Percentiles rank a stretch among this genome's conserved stretches.
Evolutionary conservation across 2,888 invertebrate genomes (phyloP).

Genomic region (Nephrotoma appendiculata): DNA sequence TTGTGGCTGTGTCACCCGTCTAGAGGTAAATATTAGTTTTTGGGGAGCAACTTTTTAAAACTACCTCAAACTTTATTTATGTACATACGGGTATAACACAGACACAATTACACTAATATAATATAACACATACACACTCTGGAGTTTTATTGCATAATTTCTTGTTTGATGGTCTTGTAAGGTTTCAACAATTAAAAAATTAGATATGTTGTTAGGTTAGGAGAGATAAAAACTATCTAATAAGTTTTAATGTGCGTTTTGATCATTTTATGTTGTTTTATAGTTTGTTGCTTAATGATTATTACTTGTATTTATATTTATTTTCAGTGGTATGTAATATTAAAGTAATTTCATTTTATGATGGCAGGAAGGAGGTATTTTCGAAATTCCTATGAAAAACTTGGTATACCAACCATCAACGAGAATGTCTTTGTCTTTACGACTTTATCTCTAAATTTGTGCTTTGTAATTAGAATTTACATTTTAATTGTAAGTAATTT

Average conservation of each 20-base stretch:
- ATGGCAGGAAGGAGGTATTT: not conserved
- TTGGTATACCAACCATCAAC: not conserved
- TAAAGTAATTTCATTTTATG: not conserved
- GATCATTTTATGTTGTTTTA: not conserved
- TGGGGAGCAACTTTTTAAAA: not conserved
- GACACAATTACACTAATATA: not conserved
- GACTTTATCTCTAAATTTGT: not conserved
- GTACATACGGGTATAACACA: not conserved
- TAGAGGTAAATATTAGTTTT: not conserved
- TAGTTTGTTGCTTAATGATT: not conserved
- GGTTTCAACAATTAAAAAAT: not conserved
- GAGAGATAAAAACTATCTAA: not conserved
- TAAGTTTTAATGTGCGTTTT: not conserved
- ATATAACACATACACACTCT: not conserved
- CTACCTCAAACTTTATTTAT: not conserved
- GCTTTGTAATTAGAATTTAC: not conserved
- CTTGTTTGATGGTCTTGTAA: not conserved
- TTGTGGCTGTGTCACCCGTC: not conserved
- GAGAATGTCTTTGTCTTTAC: not conserved
- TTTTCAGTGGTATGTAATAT: not conserved
- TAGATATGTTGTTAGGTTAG: not conserved
- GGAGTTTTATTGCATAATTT: not conserved
- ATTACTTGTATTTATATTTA: not conserved
- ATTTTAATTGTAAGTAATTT: not conserved
- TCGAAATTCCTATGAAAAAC: not conserved